Evolutionary conservation across 2,888 invertebrate species (phyloP), one percentile per base, ranked within the genome.

Genomic region (Rhingia campestris): DNA sequence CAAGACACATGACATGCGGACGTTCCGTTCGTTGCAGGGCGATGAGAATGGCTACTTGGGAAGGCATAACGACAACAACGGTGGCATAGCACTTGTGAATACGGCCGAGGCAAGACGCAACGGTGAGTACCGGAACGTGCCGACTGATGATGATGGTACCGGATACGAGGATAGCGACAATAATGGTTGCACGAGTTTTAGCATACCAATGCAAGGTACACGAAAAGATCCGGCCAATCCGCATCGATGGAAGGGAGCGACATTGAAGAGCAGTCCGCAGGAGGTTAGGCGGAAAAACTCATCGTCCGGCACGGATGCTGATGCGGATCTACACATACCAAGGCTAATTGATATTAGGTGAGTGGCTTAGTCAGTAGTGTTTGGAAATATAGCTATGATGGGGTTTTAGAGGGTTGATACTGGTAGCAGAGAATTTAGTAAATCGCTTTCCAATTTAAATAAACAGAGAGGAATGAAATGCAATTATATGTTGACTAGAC

Each of bases 61-160:
- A 30, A 82, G 86, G 61, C 84, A 81, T 51, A 85, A 73, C 54
- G 87, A 86, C 61, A 88, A 88, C 32, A 88, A 88, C 32, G 86
- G 87, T 58, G 90, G 90, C 53, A 91, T 89, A 75, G 91, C 91
- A 4, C 89, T 91, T 69, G 92, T 92, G 30, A 91, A 91, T 70
- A 91, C 91, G 32, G 88, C 88, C 32, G 87, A 82, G 12, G 88
- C 88, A 22, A 90, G 92, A 69, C 94, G 94, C 88, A 93, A 95
- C 86, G 95, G 95, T 47, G 95, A 95, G 88, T 95, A 95, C 89
- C 92, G 95, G 87, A 95, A 95, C 87, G 94, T 95, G 85, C 95
- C 95, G 49, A 94, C 93, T 37, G 94, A 95, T 88, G 95, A 95
- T 86, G 93, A 93, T 45, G 90, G 88, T 30, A 94, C 94, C 0